Percentiles rank a stretch among this genome's conserved stretches.
Evolutionary conservation across 2,113 vertebrate species (phyloP).

Genomic region (Microcebus griseorufus): DNA sequence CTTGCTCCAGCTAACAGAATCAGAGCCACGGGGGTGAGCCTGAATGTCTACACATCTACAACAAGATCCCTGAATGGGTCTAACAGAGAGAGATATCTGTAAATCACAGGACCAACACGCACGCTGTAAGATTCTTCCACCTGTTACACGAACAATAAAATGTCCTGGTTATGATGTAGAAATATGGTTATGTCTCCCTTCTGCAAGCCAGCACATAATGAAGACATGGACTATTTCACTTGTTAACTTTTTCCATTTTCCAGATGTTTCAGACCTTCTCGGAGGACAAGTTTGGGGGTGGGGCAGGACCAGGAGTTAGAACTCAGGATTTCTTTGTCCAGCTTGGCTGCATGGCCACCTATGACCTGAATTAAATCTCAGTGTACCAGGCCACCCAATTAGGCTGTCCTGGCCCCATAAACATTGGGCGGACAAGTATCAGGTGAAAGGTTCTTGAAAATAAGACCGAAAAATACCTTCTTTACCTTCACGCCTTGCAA

Average conservation of each 20-base stretch:
- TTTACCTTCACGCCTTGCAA: neutral
- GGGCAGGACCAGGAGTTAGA: neutral
- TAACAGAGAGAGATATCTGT: neutral
- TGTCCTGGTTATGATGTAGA: neutral
- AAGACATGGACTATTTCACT: neutral
- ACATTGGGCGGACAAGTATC: neutral
- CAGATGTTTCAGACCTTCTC: neutral
- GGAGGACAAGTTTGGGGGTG: neutral
- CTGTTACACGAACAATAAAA: neutral
- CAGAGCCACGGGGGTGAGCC: neutral
- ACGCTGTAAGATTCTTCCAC: neutral
- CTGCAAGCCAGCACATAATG: neutral
- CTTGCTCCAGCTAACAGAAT: neutral
- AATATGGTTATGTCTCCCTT: neutral
- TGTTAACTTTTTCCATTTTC: neutral
- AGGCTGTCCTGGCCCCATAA: neutral
- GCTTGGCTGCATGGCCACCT: neutral
- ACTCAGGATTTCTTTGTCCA: neutral
- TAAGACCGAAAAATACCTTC: neutral
- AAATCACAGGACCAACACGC: neutral
- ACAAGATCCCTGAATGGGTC: neutral
- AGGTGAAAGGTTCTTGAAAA: constrained; percentile 9
- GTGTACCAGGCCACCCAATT: constrained; percentile 20
- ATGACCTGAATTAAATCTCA: neutral
- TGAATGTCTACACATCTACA: neutral